Evolutionary conservation across 2,113 vertebrate genomes (phyloP).

Genomic region (Prionailurus viverrinus): DNA sequence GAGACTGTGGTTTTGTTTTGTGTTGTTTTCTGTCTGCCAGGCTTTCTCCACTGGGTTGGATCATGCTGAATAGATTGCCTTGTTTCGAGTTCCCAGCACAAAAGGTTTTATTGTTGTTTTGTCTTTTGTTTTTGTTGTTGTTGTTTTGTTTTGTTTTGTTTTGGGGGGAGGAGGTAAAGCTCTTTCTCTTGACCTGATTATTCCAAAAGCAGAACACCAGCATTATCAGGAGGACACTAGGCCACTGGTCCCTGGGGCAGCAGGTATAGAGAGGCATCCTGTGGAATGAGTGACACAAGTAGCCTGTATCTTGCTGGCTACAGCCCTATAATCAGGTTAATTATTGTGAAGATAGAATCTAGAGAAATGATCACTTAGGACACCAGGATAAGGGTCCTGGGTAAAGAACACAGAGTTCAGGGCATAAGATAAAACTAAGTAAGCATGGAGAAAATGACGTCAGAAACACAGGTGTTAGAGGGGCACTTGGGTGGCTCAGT

Average conservation of each 20-base stretch:
- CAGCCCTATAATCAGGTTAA: conserved; percentile 44
- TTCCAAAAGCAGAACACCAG: conserved; percentile 60
- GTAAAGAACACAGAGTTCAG: conserved; percentile 67
- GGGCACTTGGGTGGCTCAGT: too few species aligned
- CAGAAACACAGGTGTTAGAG: conserved; percentile 50
- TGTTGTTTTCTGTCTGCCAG: conserved; percentile 72
- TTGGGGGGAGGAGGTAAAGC: not conserved
- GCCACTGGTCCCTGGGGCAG: conserved; percentile 60
- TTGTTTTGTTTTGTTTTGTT: not conserved
- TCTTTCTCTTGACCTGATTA: conserved; percentile 60
- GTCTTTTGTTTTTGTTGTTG: not conserved
- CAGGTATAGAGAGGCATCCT: conserved; percentile 10
- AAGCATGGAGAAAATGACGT: conserved; percentile 64
- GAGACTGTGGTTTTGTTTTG: conserved; percentile 65
- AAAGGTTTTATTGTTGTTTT: conserved; percentile 54
- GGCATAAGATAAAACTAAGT: conserved; percentile 31
- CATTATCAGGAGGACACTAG: conserved; percentile 48
- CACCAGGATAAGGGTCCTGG: conserved; percentile 63
- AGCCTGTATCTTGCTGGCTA: not conserved
- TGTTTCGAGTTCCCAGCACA: conserved; percentile 69
- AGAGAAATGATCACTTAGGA: conserved; percentile 48
- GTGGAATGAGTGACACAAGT: conserved; percentile 25
- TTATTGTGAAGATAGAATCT: conserved; percentile 63
- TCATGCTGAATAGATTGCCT: conserved; percentile 65
- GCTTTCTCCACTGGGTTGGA: conserved; percentile 9